phyloP scores from a whole-genome alignment of 2,888 invertebrate species.

The Muschampia staudingeri region DNA sequence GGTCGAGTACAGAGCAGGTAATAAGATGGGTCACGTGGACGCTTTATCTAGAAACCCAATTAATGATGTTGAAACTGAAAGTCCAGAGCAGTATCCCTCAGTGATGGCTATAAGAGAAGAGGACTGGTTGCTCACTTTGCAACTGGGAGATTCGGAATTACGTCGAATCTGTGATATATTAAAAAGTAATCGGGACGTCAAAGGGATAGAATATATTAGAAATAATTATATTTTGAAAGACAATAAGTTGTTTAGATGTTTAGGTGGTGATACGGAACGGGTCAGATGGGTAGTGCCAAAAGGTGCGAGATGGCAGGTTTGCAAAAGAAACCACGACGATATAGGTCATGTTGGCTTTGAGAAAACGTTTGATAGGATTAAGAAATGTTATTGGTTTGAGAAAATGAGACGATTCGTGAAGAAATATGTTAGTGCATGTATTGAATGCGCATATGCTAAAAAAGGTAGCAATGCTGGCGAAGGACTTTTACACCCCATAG shows the following conservation, averaged over 20 bases:
- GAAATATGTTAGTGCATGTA: conserved; percentile 10
- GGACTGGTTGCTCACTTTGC: neutral
- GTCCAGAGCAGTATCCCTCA: neutral
- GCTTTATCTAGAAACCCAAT: conserved; percentile 70
- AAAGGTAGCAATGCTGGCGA: neutral
- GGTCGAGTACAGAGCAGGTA: conserved; percentile 71
- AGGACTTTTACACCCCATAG: neutral
- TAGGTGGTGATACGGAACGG: neutral
- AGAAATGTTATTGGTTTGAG: conserved; percentile 1
- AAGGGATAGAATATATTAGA: neutral
- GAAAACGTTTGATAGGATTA: neutral
- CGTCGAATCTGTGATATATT: neutral
- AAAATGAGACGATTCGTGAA: conserved; percentile 13
- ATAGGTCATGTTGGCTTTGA: conserved; percentile 12
- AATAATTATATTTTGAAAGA: neutral
- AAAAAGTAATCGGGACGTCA: neutral
- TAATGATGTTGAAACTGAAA: neutral
- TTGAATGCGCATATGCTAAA: conserved; percentile 16
- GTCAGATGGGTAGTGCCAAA: neutral
- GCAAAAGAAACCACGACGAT: neutral
- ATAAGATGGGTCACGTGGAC: conserved; percentile 71
- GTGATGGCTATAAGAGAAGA: neutral
- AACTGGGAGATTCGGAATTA: neutral
- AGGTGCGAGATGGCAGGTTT: neutral
- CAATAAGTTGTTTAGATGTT: neutral